Percentiles rank a stretch among this genome's conserved stretches.
Conservation (phyloP, 2,888 invertebrate genomes). For the Acleris sparsana region DNA sequence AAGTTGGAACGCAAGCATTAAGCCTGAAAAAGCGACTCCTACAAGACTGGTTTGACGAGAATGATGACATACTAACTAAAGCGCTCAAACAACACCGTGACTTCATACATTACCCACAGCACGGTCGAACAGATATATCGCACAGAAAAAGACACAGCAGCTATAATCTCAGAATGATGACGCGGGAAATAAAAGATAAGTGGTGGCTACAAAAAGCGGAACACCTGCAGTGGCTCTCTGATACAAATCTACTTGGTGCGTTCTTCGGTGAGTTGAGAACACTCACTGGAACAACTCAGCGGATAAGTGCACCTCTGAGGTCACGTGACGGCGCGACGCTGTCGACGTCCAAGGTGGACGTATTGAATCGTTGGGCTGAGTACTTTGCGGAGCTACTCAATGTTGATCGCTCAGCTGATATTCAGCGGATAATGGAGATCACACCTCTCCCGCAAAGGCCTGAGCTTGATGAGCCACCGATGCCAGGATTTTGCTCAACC, state of each 20-base stretch:
- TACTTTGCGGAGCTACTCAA: no score
- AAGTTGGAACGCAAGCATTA: no score
- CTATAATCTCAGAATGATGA: neutral
- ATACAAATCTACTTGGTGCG: conserved; percentile 1
- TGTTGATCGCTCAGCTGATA: no score
- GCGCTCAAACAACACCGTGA: no score
- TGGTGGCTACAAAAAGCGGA: conserved; percentile 5
- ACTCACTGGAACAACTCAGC: neutral
- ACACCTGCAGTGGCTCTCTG: conserved; percentile 6
- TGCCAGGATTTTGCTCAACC: neutral
- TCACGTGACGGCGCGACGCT: no score
- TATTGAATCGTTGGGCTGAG: no score
- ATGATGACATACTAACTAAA: neutral
- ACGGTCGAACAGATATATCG: neutral
- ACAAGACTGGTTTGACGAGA: neutral
- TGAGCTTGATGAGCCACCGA: neutral
- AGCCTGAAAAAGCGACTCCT: neutral
- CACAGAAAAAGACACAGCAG: neutral
- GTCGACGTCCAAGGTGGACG: no score
- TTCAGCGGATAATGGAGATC: neutral
- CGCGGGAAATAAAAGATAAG: neutral
- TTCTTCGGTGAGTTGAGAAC: neutral
- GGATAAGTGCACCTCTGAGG: no score
- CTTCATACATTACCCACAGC: neutral
- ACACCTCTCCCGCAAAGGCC: neutral